Evolutionary conservation across 2,797 vertebrate species (phyloP), one percentile per base, ranked within the genome.

Genomic region (Eremophila alpestris): DNA sequence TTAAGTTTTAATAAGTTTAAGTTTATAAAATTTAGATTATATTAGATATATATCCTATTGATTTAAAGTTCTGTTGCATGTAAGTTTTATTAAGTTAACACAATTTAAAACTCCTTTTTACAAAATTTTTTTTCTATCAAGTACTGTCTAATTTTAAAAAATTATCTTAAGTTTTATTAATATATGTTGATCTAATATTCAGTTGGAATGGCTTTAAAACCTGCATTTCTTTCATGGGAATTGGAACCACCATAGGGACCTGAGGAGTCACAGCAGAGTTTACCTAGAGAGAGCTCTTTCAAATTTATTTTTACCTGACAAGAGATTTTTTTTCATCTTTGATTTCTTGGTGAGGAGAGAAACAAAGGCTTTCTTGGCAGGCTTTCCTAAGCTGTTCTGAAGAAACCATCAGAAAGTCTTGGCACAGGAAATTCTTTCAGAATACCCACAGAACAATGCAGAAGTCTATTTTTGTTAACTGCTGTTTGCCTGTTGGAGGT

Each of bases 361-460:
- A 96, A 69, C 64, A 93, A 85, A 94, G 40, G 9, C 41, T 88
- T 93, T 96, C n/a, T 94, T 95, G 94, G 87, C 85, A 84, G 83
- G 27, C 52, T 87, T 75, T 90, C 58, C 49, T 54, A 22, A 76
- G 29, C 60, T 58, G 11, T 60, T 90, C 74, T 82, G 67, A 94
- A 82, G 92, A 84, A 91, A 67, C 68, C 20, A 38, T 93, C 87
- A 91, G 56, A 93, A 95, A 60, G 74, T 90, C 80, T 95, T 79
- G 94, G 83, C 87, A 94, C 89, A 93, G 95, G 94, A 96, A 94
- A 86, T 94, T 90, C 64, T 82, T 94, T 90, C 18, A 48, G 94
- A 96, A 90, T 93, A 92, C 73, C 82, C 80, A 58, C 59, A 83
- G 63, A 94, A 96, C 95, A 96, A 94, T 94, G 83, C 46, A 45